Evolutionary conservation across 2,113 vertebrate species (phyloP).

Genomic region (Meleagris gallopavo): DNA sequence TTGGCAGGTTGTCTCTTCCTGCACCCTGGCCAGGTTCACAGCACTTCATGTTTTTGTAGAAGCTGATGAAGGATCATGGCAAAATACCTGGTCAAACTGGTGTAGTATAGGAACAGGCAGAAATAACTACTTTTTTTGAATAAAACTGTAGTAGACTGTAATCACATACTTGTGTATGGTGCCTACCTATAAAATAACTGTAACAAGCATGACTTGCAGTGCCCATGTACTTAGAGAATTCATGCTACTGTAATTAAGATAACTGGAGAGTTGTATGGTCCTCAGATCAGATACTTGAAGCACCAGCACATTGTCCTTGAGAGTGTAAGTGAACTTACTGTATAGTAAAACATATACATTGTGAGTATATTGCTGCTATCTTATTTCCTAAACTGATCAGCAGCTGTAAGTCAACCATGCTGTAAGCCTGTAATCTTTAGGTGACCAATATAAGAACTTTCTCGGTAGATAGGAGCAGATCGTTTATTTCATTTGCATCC

Average conservation of each 20-base stretch:
- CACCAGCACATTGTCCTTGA: neutral
- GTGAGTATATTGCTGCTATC: neutral
- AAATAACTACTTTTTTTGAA: neutral
- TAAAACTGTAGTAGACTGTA: neutral
- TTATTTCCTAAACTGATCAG: neutral
- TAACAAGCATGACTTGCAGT: neutral
- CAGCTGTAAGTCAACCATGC: neutral
- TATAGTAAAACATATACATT: neutral
- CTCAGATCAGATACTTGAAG: neutral
- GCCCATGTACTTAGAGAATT: neutral
- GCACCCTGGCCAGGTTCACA: neutral
- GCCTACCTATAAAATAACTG: neutral
- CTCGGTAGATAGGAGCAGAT: neutral
- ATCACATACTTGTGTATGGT: rapidly evolving
- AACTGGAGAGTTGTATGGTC: neutral
- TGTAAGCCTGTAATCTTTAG: neutral
- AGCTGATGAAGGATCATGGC: neutral
- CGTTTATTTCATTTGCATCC: neutral
- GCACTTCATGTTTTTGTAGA: neutral
- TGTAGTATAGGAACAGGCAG: neutral
- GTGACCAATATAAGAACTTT: neutral
- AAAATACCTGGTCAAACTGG: neutral
- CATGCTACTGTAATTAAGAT: neutral
- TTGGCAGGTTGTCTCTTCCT: neutral
- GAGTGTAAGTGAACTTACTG: neutral